phyloP scores from a whole-genome alignment of 2,888 invertebrate genomes.

The Thera britannica region DNA sequence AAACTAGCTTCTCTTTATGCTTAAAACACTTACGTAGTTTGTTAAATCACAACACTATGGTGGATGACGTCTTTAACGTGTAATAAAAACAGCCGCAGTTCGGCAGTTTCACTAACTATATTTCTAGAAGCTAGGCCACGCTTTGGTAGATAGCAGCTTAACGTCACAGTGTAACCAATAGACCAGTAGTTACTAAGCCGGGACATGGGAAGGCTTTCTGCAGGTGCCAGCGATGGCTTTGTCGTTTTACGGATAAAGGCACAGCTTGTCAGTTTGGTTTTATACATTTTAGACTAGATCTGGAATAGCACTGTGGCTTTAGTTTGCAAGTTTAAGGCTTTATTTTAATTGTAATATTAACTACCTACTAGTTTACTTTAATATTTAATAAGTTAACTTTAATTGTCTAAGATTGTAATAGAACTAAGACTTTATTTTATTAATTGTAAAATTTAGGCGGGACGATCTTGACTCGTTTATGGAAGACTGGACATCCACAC shows the following conservation, averaged over 20 bases:
- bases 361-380: too few species aligned
- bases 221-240: conserved; percentile 22
- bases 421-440: too few species aligned
- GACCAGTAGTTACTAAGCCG: conserved; percentile 15
- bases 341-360: too few species aligned
- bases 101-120: neutral
- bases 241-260: conserved; percentile 5
- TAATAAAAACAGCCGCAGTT: neutral
- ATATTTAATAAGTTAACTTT: too few species aligned
- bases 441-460: too few species aligned
- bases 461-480: too few species aligned
- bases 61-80: neutral
- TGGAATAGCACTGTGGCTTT: neutral
- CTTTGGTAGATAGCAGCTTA: conserved; percentile 9
- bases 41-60: neutral
- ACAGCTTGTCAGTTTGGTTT: conserved; percentile 1
- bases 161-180: conserved; percentile 17
- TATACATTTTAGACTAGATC: neutral
- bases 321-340: neutral
- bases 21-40: too few species aligned
- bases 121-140: neutral
- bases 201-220: conserved; percentile 27
- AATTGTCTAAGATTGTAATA: too few species aligned
- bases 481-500: too few species aligned
- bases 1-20: too few species aligned